Percentiles rank a stretch among this genome's conserved stretches.
Conservation (phyloP, 2,888 invertebrate genomes). For the Ornithoptera alexandrae region DNA sequence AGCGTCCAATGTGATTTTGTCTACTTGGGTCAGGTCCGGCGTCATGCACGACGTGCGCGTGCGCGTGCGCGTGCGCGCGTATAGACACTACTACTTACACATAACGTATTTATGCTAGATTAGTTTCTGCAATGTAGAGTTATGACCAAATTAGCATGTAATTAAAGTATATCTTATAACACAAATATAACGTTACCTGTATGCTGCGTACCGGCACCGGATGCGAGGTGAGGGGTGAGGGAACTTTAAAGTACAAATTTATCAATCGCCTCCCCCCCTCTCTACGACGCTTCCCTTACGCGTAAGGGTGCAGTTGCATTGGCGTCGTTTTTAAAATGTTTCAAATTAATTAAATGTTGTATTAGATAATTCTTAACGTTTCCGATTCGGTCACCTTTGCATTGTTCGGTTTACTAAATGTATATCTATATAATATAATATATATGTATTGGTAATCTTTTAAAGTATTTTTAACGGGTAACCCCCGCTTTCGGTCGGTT, state of each 20-base stretch:
- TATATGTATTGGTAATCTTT: constrained; percentile 33
- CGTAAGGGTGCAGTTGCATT: constrained; percentile 59
- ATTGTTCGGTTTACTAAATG: constrained; percentile 37
- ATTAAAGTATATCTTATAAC: constrained; percentile 61
- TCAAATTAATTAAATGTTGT: constrained; percentile 65
- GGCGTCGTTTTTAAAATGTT: constrained; percentile 49
- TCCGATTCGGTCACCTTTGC: constrained; percentile 40
- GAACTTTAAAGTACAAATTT: constrained; percentile 75
- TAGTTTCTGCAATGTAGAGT: constrained; percentile 66
- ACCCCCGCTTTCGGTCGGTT: constrained; percentile 47
- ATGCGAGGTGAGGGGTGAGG: constrained; percentile 54
- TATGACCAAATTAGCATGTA: constrained; percentile 73
- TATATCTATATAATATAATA: constrained; percentile 28
- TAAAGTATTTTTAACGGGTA: constrained; percentile 43
- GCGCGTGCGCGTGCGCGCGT: constrained; percentile 28
- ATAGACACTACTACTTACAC: constrained; percentile 34
- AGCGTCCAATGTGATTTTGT: constrained; percentile 57
- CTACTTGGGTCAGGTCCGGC: constrained; percentile 41
- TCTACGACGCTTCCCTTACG: constrained; percentile 62
- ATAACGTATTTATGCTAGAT: constrained; percentile 62
- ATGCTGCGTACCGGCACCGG: constrained; percentile 48
- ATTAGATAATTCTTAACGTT: constrained; percentile 49
- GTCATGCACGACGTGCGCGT: constrained; percentile 18
- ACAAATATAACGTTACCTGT: constrained; percentile 59
- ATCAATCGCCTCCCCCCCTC: constrained; percentile 58